A percentile compares a stretch with the other conserved stretches of the same genome.
Evolutionary conservation across 2,797 vertebrate species (phyloP).

Genomic region (Cossypha dichroa): DNA sequence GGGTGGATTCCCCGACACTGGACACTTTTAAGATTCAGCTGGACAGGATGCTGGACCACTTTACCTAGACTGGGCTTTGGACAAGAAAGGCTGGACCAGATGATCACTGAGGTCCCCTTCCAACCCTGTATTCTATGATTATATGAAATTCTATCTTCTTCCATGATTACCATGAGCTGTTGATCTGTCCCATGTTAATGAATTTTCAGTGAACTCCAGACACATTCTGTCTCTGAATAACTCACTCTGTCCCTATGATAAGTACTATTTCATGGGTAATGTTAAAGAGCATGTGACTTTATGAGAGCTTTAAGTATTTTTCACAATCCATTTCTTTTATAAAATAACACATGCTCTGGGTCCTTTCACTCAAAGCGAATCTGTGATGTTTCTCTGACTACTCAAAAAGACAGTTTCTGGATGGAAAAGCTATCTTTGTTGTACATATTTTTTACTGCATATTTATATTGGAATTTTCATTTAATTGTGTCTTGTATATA

Average conservation of each 20-base stretch:
- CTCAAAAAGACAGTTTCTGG: not conserved
- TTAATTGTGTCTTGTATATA: not conserved
- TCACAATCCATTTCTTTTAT: not conserved
- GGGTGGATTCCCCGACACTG: rapidly evolving
- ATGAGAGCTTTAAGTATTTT: not conserved
- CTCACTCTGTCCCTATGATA: not conserved
- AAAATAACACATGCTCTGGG: not conserved
- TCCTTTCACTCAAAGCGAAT: not conserved
- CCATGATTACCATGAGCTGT: not conserved
- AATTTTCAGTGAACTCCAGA: not conserved
- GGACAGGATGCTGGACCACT: not conserved
- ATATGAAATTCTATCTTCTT: not conserved
- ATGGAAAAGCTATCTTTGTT: not conserved
- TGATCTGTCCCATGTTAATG: not conserved
- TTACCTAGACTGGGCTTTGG: not conserved
- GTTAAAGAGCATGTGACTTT: not conserved
- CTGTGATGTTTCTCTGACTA: not conserved
- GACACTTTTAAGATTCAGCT: not conserved
- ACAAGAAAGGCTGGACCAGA: not conserved
- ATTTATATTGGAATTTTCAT: not conserved
- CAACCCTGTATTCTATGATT: not conserved
- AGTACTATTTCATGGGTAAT: not conserved
- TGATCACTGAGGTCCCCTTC: not conserved
- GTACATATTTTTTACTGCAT: not conserved
- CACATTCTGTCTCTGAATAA: not conserved